These are phyloP conservation scores for Drosophila aldrichi DNA, from an alignment of 2,888 invertebrate species.

Conservation along the genomic window DNA sequence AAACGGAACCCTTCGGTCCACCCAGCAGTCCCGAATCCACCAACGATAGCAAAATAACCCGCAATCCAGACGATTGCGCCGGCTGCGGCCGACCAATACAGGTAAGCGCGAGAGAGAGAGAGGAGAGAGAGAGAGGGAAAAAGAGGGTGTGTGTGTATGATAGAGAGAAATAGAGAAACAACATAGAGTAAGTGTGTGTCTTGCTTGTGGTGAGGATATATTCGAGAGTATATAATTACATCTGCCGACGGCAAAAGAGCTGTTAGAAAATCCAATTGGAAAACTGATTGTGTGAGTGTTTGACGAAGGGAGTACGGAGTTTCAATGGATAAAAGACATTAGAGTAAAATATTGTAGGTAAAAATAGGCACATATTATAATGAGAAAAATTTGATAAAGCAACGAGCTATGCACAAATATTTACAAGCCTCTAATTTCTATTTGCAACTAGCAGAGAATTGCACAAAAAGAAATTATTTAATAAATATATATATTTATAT, in stretches of 20 bases:
- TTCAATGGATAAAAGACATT: too few species aligned
- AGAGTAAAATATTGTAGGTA: too few species aligned
- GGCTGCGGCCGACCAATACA: slow-evolving; percentile 94
- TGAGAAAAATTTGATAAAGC: too few species aligned
- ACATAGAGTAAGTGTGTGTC: neutral
- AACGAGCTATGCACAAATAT: too few species aligned
- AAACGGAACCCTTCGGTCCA: slow-evolving; percentile 85
- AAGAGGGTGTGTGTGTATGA: neutral
- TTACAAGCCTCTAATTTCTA: too few species aligned
- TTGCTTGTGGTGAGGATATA: neutral
- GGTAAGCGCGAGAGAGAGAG: slow-evolving; percentile 63
- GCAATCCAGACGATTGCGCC: slow-evolving; percentile 88
- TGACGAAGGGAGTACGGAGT: too few species aligned
- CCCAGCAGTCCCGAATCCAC: slow-evolving; percentile 85
- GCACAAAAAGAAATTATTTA: too few species aligned
- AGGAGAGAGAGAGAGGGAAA: too few species aligned
- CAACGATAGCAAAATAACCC: slow-evolving; percentile 82
- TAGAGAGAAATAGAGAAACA: neutral
- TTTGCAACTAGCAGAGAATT: too few species aligned
- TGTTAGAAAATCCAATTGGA: neutral
- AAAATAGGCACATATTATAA: too few species aligned
- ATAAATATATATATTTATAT: too few species aligned
- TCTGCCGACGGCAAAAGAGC: neutral
- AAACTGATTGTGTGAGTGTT: too few species aligned
- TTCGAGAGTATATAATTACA: neutral